These are phyloP conservation scores for Limnephilus auricula DNA, from an alignment of 2,888 invertebrate genomes.

Conservation along the genomic window DNA sequence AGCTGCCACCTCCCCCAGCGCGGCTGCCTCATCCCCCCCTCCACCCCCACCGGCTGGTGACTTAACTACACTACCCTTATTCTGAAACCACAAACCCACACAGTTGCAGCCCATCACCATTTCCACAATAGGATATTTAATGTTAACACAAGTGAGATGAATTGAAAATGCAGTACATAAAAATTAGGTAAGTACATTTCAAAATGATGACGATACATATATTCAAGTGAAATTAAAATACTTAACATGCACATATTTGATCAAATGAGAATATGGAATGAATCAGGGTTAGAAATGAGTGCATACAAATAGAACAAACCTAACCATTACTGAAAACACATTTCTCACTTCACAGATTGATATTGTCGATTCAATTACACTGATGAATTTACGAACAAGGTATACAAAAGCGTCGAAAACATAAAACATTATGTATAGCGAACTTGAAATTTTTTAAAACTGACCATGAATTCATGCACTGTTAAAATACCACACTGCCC, in stretches of 20 bases:
- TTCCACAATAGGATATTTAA: constrained; percentile 28
- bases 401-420: constrained; percentile 6
- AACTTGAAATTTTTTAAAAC: constrained; percentile 24
- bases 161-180: background rate
- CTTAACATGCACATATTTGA: background rate
- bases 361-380: constrained; percentile 10
- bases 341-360: constrained; percentile 32
- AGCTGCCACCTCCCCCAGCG: constrained; percentile 9
- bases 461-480: constrained; percentile 30
- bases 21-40: constrained; percentile 7
- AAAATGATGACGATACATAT: background rate
- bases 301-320: constrained; percentile 26
- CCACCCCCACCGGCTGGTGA: constrained; percentile 56
- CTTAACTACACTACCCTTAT: constrained; percentile 66
- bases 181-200: background rate
- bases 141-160: constrained; percentile 29
- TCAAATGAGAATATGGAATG: background rate
- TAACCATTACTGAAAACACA: constrained; percentile 45
- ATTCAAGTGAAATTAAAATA: background rate
- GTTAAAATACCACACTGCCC: constrained; percentile 29
- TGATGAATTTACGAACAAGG: constrained; percentile 26
- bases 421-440: constrained; percentile 7
- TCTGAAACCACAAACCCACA: constrained; percentile 65
- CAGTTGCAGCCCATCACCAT: constrained; percentile 56
- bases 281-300: background rate